Base-by-base conservation (phyloP, 2,888 invertebrate genomes). In the Catocala nupta region DNA sequence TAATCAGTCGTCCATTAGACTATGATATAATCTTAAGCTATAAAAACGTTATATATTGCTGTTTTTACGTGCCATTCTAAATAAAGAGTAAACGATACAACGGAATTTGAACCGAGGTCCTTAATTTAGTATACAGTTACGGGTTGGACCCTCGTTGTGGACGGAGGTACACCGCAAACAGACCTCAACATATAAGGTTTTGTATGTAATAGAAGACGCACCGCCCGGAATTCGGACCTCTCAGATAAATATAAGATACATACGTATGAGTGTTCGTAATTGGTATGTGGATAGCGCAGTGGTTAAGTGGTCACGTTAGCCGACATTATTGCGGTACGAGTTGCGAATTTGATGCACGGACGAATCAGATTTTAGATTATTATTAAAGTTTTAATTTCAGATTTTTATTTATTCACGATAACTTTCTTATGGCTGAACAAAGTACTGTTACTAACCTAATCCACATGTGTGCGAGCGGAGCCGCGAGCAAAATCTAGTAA, bases 81-180 rank as follows among this genome's bases (percentile, higher is more conserved):
- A 39, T 39, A 39, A 8, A 9, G 36, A 39, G 36, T 39, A 60
- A 25, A 36, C 51, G n/a, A 39, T 45, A 54, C 50, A 49, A 16
- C 16, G 43, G 57, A 50, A 13, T 42, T 48, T 56, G 51, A 56
- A 63, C 60, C 58, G 54, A 55, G 60, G 52, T 9, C 53, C 44
- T 58, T 63, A 61, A 61, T 76, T 44, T 51, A 45, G 50, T 50
- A 51, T 48, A 55, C 25, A 36, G 47, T 65, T 63, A 60, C 51
- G 51, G 47, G 39, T 47, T 52, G 12, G 47, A 48, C 57, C 62
- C 62, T 56, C 48, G 43, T 57, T 54, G 48, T 42, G 13, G 60
- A 16, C 43, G 49, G 48, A 44, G 55, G 54, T 50, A 25, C 34
- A 33, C 25, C 9, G 33, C 52, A 52, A 39, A 39, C 47, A 39